Conservation (phyloP, 1,140 invertebrate genomes). For the Trypoxylus dichotomus region DNA sequence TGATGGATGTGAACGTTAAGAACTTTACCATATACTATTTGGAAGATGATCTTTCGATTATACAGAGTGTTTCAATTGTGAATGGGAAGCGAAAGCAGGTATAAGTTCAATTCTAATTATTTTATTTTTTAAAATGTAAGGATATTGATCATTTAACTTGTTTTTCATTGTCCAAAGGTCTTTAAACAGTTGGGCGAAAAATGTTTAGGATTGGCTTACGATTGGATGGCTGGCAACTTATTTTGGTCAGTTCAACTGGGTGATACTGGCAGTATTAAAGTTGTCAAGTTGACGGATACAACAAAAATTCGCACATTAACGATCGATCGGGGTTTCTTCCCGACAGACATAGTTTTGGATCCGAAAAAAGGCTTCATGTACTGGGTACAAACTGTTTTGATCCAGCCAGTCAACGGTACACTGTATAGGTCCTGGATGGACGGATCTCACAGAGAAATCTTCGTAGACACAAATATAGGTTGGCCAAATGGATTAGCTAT, state of each 20-base stretch:
- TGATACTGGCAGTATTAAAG: conserved; percentile 62
- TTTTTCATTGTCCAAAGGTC: not conserved
- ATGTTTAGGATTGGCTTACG: conserved; percentile 69
- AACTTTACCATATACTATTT: conserved; percentile 70
- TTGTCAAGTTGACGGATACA: conserved; percentile 61
- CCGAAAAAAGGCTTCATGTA: conserved; percentile 69
- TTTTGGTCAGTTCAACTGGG: conserved; percentile 76
- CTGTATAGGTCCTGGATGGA: conserved; percentile 82
- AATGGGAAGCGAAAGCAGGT: not conserved
- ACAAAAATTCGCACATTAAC: conserved; percentile 60
- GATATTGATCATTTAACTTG: too few species aligned
- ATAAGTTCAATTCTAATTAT: not conserved
- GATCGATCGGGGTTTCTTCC: conserved; percentile 58
- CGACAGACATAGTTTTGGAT: conserved; percentile 70
- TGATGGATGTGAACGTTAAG: conserved; percentile 70
- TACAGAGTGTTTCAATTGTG: not conserved
- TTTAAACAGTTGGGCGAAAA: not conserved
- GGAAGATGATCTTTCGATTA: conserved; percentile 50
- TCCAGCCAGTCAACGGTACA: conserved; percentile 44
- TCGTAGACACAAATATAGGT: conserved; percentile 62
- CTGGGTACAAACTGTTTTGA: conserved; percentile 66
- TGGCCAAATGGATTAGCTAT: conserved; percentile 90
- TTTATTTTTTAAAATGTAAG: not conserved
- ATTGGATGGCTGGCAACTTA: conserved; percentile 78
- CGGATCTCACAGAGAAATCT: conserved; percentile 62